Evolutionary conservation across 2,113 vertebrate species (phyloP).

Genomic region (Hyperopisus bebe): DNA sequence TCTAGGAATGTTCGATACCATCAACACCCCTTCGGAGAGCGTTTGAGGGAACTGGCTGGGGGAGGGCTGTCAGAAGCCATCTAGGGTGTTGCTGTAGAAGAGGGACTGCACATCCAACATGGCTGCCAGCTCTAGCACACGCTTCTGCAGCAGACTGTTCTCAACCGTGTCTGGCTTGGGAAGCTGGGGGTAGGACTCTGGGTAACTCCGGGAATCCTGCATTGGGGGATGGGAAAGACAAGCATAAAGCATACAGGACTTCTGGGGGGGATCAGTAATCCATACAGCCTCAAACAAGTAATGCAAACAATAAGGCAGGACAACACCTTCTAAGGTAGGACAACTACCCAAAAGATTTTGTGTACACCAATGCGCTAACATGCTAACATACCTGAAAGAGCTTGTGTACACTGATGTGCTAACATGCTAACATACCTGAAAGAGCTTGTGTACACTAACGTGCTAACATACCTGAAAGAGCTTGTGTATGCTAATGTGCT

Average conservation of each 20-base stretch:
- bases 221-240: neutral
- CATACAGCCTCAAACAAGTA: neutral
- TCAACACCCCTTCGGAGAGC: neutral
- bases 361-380: constrained; percentile 31
- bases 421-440: neutral
- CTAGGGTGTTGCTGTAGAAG: constrained; percentile 83
- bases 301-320: neutral
- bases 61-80: constrained; percentile 70
- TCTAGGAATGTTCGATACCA: neutral
- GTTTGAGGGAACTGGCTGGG: neutral
- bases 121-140: constrained; percentile 87
- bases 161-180: constrained; percentile 91
- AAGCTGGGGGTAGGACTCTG: constrained; percentile 90
- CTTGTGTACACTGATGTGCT: constrained; percentile 32
- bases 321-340: neutral
- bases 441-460: neutral
- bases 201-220: constrained; percentile 92
- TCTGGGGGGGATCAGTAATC: neutral
- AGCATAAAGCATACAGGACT: neutral
- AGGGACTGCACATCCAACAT: constrained; percentile 92
- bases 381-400: neutral
- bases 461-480: constrained; percentile 76
- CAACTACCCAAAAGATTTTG: neutral
- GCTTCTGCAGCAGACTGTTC: constrained; percentile 88
- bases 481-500: constrained; percentile 63